Base-by-base conservation (phyloP, 2,888 invertebrate species). In the Frankliniella fusca region DNA sequence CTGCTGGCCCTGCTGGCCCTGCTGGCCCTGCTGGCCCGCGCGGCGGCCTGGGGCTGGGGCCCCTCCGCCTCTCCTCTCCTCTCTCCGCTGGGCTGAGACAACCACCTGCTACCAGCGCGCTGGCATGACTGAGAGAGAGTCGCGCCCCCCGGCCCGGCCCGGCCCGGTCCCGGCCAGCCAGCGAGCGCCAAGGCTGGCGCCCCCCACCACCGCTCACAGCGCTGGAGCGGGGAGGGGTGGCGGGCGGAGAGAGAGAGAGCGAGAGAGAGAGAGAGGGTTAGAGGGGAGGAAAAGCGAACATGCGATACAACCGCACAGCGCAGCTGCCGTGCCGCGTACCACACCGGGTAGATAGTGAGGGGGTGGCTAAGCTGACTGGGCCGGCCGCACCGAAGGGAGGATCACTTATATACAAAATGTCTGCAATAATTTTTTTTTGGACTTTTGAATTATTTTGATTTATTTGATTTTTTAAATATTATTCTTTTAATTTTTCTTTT, bases 31-130 rank as follows among this genome's bases (percentile, higher is more conserved):
- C 54, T 12, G 54, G 20, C 15, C 54, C 54, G 15, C 10, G 54
- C 61, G 61, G 61, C 15, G 61, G 20, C 61, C 61, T 15, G 61
- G 18, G 61, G 20, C 18, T 7, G 5, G 61, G 61, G 12, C 61
- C 15, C 61, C 61, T 61, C 18, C 18, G 61, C 61, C 61, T 61
- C 12, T 11, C 61, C 61, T 15, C 15, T 18, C 61, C 61, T 61
- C 61, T 27, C 70, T 76, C 70, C 27, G 70, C 70, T 76, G 20
- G 70, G 70, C 70, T 76, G 7, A 76, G 27, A 27, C 70, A 76
- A 76, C 70, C 70, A 76, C 70, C 70, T 76, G 70, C 70, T 76
- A 76, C 70, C 70, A 76, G 70, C 70, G 70, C 70, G 23, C 70
- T 76, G 70, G 70, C 70, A 76, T 76, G 70, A 76, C 70, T 76